phyloP scores from a whole-genome alignment of 2,797 vertebrate genomes.

The Lithobates sylvaticus region DNA sequence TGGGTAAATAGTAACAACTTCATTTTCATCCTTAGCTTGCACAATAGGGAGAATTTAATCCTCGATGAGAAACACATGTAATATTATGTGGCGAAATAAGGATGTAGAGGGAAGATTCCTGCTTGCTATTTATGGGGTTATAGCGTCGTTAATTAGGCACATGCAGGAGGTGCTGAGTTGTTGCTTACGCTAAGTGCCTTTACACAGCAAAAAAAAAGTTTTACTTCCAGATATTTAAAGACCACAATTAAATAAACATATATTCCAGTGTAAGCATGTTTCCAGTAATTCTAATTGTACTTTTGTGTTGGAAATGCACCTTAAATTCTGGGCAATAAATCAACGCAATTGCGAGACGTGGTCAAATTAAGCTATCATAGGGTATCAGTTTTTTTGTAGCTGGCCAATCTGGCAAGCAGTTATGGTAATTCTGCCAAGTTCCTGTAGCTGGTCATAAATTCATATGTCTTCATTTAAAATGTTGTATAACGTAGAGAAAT shows the following conservation, averaged over 20 bases:
- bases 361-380: constrained; percentile 21
- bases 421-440: constrained; percentile 46
- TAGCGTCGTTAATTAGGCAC: constrained; percentile 33
- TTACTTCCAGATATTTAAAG: not conserved
- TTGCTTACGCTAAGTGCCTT: constrained; percentile 1
- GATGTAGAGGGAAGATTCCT: constrained; percentile 11
- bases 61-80: not conserved
- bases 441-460: constrained; percentile 48
- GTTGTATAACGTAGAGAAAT: not conserved
- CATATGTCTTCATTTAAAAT: constrained; percentile 15
- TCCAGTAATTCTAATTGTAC: not conserved
- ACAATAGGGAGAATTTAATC: constrained; percentile 6
- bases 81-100: constrained; percentile 18
- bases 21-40: not conserved
- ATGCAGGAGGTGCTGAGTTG: constrained; percentile 45
- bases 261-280: not conserved
- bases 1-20: not conserved
- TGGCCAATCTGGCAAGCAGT: constrained; percentile 16
- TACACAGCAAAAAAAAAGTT: not conserved
- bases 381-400: constrained; percentile 35
- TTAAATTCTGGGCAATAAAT: constrained; percentile 33
- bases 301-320: not conserved
- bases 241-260: not conserved
- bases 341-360: constrained; percentile 26
- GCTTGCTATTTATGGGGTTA: constrained; percentile 21